These are phyloP conservation scores for Camponotus fellah DNA, from an alignment of 2,888 invertebrate species.

Conservation along the genomic window DNA sequence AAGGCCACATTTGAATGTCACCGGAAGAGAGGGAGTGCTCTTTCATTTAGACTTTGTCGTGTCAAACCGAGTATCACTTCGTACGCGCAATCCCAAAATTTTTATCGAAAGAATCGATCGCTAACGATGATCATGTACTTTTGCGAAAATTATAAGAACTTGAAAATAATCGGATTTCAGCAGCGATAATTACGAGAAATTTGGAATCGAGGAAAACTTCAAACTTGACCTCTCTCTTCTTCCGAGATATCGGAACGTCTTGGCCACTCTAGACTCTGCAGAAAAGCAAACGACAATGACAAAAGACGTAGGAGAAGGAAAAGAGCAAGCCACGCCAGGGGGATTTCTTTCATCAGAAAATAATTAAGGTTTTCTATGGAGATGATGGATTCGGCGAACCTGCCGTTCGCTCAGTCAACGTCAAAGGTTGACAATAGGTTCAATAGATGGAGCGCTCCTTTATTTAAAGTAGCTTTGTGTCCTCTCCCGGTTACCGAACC, in stretches of 20 bases:
- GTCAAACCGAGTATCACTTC: constrained; percentile 53
- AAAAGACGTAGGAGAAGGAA: constrained; percentile 53
- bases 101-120: neutral
- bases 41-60: constrained; percentile 80
- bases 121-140: neutral
- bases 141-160: neutral
- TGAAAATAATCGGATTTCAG: constrained; percentile 4
- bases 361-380: constrained; percentile 86
- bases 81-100: constrained; percentile 51
- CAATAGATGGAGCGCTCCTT: constrained; percentile 86
- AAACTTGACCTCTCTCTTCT: neutral
- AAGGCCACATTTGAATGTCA: constrained; percentile 84
- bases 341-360: constrained; percentile 85
- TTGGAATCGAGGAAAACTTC: neutral
- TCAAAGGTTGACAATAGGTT: constrained; percentile 85
- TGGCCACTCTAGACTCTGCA: constrained; percentile 1
- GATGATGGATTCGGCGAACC: constrained; percentile 85
- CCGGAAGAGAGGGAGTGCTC: constrained; percentile 77
- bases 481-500: constrained; percentile 71
- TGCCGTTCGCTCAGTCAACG: constrained; percentile 85
- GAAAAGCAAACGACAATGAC: constrained; percentile 48
- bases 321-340: constrained; percentile 73
- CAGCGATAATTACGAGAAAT: neutral
- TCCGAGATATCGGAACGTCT: constrained; percentile 14
- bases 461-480: constrained; percentile 86